Percentiles rank a stretch among this genome's conserved stretches.
phyloP scores from a whole-genome alignment of 2,888 invertebrate genomes.

The Nemurella pictetii region DNA sequence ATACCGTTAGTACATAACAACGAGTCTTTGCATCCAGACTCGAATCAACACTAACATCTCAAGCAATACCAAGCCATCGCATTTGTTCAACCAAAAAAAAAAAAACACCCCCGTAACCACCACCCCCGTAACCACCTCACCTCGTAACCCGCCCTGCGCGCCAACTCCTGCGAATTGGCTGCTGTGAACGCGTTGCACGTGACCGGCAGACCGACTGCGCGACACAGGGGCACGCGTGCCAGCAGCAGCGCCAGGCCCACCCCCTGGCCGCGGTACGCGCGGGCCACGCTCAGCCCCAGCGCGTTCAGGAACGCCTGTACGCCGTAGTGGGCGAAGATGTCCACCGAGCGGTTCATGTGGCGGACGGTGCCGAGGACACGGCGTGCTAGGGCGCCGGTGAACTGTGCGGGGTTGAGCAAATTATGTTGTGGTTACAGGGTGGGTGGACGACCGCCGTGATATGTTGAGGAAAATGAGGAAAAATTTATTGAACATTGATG shows the following conservation, averaged over 20 bases:
- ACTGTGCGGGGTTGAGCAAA: neutral
- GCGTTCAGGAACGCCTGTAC: slow-evolving; percentile 56
- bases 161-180: slow-evolving; percentile 32
- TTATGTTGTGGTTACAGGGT: neutral
- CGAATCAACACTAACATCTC: no score
- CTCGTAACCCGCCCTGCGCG: slow-evolving; percentile 32
- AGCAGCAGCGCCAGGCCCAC: slow-evolving; percentile 55
- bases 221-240: slow-evolving; percentile 50
- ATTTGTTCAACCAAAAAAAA: no score
- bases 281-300: slow-evolving; percentile 56
- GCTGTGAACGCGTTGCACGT: slow-evolving; percentile 37
- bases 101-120: no score
- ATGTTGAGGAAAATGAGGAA: no score
- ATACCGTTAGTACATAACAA: no score
- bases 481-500: no score
- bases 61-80: no score
- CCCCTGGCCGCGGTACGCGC: slow-evolving; percentile 54
- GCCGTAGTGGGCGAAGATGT: slow-evolving; percentile 52
- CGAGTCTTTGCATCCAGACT: no score
- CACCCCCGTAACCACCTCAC: neutral
- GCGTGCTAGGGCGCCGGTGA: neutral
- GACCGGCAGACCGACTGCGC: slow-evolving; percentile 30
- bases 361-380: neutral
- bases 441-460: no score
- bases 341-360: slow-evolving; percentile 50